Base-by-base conservation (phyloP, 2,797 vertebrate species). In the Macropodus opercularis region DNA sequence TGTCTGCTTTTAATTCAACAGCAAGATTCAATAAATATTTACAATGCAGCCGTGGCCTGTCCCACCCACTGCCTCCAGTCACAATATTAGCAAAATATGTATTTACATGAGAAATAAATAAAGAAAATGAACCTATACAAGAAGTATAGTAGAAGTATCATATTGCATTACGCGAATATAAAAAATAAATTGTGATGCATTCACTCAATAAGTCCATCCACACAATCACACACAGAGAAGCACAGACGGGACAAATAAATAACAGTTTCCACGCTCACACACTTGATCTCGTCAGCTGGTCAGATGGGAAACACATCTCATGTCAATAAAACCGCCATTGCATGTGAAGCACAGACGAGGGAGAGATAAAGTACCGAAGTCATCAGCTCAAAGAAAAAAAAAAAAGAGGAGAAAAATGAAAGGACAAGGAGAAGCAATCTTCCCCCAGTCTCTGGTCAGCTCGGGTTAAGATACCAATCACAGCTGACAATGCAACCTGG, bases 91-190 rank as follows among this genome's bases (percentile, higher is more conserved):
- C 81, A 82, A 89, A 90, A 85, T 80, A 82, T 79, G 79, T 89
- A 91, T 92, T 89, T 84, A 90, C 90, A 88, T 78, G 60, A 79
- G 48, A 90, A 91, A 92, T 89, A 92, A 91, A 92, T 90, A 76
- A 80, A 73, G 61, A 66, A 85, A 85, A 82, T 80, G 43, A 74
- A 84, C 72, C 74, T 81, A 85, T 89, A 90, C 83, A 91, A 58
- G 66, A 61, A 61, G 80, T 83, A 85, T 85, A 77, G 78, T 60
- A 64, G 52, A 76, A 79, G 75, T 65, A 73, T 83, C 55, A 62
- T 88, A 87, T 91, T 86, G 86, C 83, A 85, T 89, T 79, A 82
- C 78, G 62, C 77, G 81, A 65, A 75, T 87, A 72, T 73, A 84
- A 85, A 90, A 87, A 86, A 89, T 72, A 75, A 83, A 87, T 32